Conservation (phyloP, 2,888 invertebrate genomes). For the Phasia obesa region DNA sequence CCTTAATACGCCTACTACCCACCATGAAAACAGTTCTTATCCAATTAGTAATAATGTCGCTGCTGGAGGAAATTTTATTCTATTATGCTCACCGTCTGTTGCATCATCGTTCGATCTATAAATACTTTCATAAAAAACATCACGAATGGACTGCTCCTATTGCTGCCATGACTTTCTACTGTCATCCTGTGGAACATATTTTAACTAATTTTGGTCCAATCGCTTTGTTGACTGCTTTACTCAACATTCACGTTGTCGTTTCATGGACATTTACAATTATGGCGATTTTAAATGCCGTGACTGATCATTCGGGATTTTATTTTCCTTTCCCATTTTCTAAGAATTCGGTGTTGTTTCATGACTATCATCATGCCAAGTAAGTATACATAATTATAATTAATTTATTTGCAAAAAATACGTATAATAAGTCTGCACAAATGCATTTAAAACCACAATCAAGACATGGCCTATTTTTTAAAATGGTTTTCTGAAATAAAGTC, state of each 20-base stretch:
- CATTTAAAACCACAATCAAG: too few relatives aligned
- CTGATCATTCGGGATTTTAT: slow-evolving; percentile 93
- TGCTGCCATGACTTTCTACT: slow-evolving; percentile 90
- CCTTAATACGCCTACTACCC: too few relatives aligned
- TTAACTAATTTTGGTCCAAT: slow-evolving; percentile 90
- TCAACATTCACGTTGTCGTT: slow-evolving; percentile 89
- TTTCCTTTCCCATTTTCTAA: slow-evolving; percentile 93
- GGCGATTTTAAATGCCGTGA: slow-evolving; percentile 90
- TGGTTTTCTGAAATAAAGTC: too few relatives aligned
- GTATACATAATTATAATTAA: too few relatives aligned
- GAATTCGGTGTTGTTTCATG: slow-evolving; percentile 93
- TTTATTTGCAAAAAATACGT: too few relatives aligned
- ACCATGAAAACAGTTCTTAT: too few relatives aligned
- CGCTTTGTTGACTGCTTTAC: slow-evolving; percentile 88
- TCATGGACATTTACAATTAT: slow-evolving; percentile 89
- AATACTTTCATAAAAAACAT: slow-evolving; percentile 92
- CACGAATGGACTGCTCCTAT: slow-evolving; percentile 95
- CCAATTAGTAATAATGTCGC: too few relatives aligned
- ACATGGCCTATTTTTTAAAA: too few relatives aligned
- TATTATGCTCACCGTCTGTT: slow-evolving; percentile 93
- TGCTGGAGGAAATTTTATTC: slow-evolving; percentile 91
- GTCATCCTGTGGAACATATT: slow-evolving; percentile 90
- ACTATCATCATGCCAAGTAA: slow-evolving; percentile 93
- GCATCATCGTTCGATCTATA: slow-evolving; percentile 89
- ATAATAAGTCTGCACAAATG: too few relatives aligned